phyloP scores from a whole-genome alignment of 1,140 invertebrate genomes.

The Pogonomyrmex californicus region DNA sequence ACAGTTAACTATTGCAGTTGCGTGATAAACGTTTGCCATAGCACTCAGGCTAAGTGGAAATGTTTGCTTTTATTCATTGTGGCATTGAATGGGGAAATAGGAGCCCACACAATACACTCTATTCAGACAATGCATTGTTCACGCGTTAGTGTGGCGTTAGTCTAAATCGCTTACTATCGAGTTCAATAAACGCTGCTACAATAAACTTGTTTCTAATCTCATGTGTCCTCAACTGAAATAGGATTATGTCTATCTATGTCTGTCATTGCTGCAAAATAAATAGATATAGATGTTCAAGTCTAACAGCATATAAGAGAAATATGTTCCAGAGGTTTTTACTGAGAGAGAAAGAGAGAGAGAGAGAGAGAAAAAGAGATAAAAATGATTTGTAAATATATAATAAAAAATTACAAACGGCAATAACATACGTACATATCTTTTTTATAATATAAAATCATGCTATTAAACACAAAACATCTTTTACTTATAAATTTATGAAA shows the following conservation, averaged over 20 bases:
- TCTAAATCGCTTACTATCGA: conserved; percentile 50
- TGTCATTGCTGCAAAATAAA: conserved; percentile 9
- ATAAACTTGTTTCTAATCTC: conserved; percentile 47
- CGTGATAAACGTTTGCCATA: conserved; percentile 39
- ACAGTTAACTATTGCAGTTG: conserved; percentile 18
- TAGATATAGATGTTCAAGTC: background rate
- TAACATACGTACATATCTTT: too few species aligned
- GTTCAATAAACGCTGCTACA: conserved; percentile 23
- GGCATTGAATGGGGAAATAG: conserved; percentile 41
- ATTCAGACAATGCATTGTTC: conserved; percentile 37
- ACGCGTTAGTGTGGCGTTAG: conserved; percentile 18
- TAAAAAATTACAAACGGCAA: too few species aligned
- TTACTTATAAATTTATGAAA: too few species aligned
- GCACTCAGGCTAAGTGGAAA: conserved; percentile 58
- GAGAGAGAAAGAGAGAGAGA: background rate
- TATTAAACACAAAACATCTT: too few species aligned
- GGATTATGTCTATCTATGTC: background rate
- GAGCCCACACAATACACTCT: conserved; percentile 36
- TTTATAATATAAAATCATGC: too few species aligned
- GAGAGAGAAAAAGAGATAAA: background rate
- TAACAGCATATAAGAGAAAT: background rate
- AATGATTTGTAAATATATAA: background rate
- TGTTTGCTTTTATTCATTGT: conserved; percentile 59
- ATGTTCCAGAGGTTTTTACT: background rate
- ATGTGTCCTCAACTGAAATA: conserved; percentile 14